These are phyloP conservation scores for Xiphophorus maculatus DNA, from an alignment of 2,113 vertebrate species.

Conservation along the genomic window DNA sequence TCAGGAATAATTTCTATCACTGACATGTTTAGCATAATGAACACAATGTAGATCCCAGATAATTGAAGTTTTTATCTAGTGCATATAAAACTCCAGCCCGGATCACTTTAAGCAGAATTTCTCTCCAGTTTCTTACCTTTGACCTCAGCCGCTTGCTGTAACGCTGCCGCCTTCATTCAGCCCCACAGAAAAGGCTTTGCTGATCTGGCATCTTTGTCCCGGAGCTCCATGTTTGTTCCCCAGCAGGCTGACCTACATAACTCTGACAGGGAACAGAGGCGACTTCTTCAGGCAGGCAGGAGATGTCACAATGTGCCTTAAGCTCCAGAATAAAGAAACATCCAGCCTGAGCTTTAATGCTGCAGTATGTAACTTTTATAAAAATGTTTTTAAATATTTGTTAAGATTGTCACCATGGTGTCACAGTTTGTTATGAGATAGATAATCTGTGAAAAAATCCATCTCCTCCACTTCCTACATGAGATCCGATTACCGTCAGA, in stretches of 20 bases:
- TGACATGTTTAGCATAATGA: no score
- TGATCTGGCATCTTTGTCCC: conserved; percentile 50
- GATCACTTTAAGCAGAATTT: no score
- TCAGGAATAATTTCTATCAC: no score
- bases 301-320: conserved; percentile 52
- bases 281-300: conserved; percentile 50
- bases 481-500: no score
- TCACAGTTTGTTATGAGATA: no score
- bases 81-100: neutral
- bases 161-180: conserved; percentile 5
- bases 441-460: no score
- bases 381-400: no score
- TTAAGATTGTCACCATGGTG: no score
- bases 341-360: no score
- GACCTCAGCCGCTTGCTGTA: neutral
- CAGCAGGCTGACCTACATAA: conserved; percentile 61
- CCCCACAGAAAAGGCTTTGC: conserved; percentile 40
- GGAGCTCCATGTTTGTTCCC: conserved; percentile 45
- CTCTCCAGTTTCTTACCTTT: neutral
- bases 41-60: no score
- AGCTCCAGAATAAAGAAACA: conserved; percentile 3
- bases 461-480: no score
- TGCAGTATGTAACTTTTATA: no score
- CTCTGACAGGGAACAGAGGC: conserved; percentile 33
- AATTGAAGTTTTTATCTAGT: neutral